Conservation (phyloP, 2,888 invertebrate genomes). For the Pollenia amentaria region DNA sequence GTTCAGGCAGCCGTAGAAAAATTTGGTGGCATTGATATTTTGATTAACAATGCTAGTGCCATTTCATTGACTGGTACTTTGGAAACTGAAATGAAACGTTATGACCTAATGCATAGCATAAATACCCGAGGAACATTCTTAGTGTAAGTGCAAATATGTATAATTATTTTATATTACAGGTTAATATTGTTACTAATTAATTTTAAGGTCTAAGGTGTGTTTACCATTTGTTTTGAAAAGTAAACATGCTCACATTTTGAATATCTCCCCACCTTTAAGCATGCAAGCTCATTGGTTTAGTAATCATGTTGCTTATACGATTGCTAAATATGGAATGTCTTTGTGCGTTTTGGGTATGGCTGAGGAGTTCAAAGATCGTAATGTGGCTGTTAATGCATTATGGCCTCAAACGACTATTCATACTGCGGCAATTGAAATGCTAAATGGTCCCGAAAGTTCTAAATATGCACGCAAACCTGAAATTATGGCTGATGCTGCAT, state of each 20-base stretch:
- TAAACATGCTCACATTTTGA: slow-evolving; percentile 96
- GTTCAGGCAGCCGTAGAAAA: slow-evolving; percentile 88
- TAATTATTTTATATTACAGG: not conserved
- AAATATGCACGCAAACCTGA: slow-evolving; percentile 81
- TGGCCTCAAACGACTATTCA: slow-evolving; percentile 97
- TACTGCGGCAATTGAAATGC: slow-evolving; percentile 96
- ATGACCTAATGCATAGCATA: slow-evolving; percentile 97
- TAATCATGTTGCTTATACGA: slow-evolving; percentile 97
- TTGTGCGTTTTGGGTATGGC: slow-evolving; percentile 99
- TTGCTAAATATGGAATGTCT: slow-evolving; percentile 99
- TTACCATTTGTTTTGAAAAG: slow-evolving; percentile 94
- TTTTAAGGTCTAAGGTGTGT: slow-evolving; percentile 92
- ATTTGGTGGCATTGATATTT: slow-evolving; percentile 98
- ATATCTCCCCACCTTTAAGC: slow-evolving; percentile 96
- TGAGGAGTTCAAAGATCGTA: slow-evolving; percentile 92
- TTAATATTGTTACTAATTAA: not conserved
- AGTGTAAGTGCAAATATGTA: slow-evolving; percentile 87
- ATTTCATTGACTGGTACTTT: slow-evolving; percentile 93
- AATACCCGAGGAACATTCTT: slow-evolving; percentile 98
- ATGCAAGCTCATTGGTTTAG: slow-evolving; percentile 95
- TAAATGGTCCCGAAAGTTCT: slow-evolving; percentile 86
- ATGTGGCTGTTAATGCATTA: slow-evolving; percentile 96
- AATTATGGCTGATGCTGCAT: slow-evolving; percentile 84
- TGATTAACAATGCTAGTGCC: slow-evolving; percentile 98
- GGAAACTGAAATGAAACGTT: slow-evolving; percentile 96